Evolutionary conservation across 64 coral and sea anemone species (phyloP), one percentile per base, ranked within the genome.

Genomic region (Montipora cactus): DNA sequence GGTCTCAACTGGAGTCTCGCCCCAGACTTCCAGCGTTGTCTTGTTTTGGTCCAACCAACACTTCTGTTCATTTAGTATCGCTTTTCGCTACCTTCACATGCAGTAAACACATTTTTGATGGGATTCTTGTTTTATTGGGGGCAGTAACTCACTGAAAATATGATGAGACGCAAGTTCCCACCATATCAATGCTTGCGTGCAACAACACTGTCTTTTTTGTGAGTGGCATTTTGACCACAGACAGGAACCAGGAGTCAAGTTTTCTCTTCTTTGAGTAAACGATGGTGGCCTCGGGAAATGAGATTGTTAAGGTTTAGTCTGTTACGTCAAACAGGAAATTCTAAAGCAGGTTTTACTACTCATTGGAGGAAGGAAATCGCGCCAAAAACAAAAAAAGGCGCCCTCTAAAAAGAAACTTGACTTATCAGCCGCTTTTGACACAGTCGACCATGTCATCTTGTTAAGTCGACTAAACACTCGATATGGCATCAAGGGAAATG

Each of bases 31-130:
- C 59, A 12, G 59, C 59, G 8, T 64, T 64, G 59, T 64, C 59
- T 64, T 15, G 59, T 64, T 14, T 64, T 64, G 8, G 59, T 74
- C 70, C 18, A 3, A 5, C 70, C 70, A 28, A 74, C 70, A 74
- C 70, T 74, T 74, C 70, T 4, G 70, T 74, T 74, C 70, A 74
- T n/a, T 74, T 19, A 74, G 70, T 74, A 74, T 74, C 25, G 70
- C 70, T 74, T 74, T 74, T 74, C 23, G 70, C n/a, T 74, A 25
- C 23, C 52, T 55, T 55, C 2, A 55, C 52, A 55, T 55, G 52
- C 52, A 55, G 52, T 69, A 69, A 74, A 74, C 70, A 74, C 70
- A 74, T 25, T 74, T 74, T 74, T 74, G 25, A 44, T 74, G 44
- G 70, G 70, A 74, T 74, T 7, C 70, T 23, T 74, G 70, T 11